These are phyloP conservation scores for Hydrotaea cyrtoneurina DNA, from an alignment of 2,888 invertebrate species.

Conservation along the genomic window DNA sequence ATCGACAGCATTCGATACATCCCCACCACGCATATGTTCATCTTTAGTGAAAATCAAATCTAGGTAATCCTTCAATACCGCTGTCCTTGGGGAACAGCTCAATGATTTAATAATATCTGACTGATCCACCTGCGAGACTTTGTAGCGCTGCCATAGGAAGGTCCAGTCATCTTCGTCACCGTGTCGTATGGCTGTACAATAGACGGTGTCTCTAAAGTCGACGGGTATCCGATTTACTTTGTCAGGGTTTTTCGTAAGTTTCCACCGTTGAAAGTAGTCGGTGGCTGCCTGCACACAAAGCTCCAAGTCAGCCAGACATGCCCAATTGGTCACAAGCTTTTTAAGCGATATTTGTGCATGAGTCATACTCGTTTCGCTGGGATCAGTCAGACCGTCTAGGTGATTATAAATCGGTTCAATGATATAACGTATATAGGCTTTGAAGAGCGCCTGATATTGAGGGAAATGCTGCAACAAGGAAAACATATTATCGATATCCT, in stretches of 20 bases:
- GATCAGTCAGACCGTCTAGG: slow-evolving; percentile 83
- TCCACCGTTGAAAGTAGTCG: slow-evolving; percentile 84
- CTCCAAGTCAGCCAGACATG: slow-evolving; percentile 85
- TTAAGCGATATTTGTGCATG: slow-evolving; percentile 83
- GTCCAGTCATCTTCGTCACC: slow-evolving; percentile 88
- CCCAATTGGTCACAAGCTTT: slow-evolving; percentile 81
- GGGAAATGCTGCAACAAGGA: slow-evolving; percentile 83
- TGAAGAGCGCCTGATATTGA: slow-evolving; percentile 85
- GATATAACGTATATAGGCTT: slow-evolving; percentile 86
- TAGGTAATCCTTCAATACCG: slow-evolving; percentile 82
- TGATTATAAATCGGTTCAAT: slow-evolving; percentile 84
- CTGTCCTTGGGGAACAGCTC: slow-evolving; percentile 84
- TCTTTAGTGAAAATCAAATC: slow-evolving; percentile 84
- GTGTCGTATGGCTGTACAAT: slow-evolving; percentile 86
- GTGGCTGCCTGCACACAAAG: slow-evolving; percentile 84
- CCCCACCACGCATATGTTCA: slow-evolving; percentile 88
- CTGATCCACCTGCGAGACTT: slow-evolving; percentile 85
- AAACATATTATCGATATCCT: slow-evolving; percentile 83
- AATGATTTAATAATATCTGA: slow-evolving; percentile 86
- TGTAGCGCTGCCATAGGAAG: slow-evolving; percentile 87
- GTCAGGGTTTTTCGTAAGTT: slow-evolving; percentile 82
- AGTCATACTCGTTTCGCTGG: slow-evolving; percentile 81
- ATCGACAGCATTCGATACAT: slow-evolving; percentile 84
- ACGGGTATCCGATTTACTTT: slow-evolving; percentile 85
- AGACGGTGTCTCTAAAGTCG: slow-evolving; percentile 86